A percentile compares a stretch with the other conserved stretches of the same genome.
phyloP scores from a whole-genome alignment of 2,888 invertebrate genomes.

The Ormyrus thymus region DNA sequence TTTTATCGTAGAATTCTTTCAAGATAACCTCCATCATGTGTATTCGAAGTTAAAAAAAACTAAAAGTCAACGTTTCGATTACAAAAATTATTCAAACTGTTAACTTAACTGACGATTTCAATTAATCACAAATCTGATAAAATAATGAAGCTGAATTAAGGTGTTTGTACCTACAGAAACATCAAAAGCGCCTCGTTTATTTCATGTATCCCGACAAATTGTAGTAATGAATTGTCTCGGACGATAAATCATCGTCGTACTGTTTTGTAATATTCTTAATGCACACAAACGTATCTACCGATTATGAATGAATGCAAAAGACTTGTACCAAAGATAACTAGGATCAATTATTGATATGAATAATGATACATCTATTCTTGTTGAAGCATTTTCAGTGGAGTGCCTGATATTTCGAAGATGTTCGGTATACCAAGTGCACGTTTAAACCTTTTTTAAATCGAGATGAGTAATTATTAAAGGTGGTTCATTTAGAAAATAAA shows the following conservation, averaged over 20 bases:
- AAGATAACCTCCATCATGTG: background rate
- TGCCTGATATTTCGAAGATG: constrained; percentile 69
- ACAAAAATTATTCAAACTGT: constrained; percentile 30
- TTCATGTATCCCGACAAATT: background rate
- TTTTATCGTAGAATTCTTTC: background rate
- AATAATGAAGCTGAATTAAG: background rate
- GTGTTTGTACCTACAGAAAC: background rate
- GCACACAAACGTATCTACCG: constrained; percentile 2
- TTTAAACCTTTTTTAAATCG: constrained; percentile 20
- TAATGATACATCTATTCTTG: constrained; percentile 65
- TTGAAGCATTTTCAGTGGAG: constrained; percentile 69
- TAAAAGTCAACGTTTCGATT: constrained; percentile 51
- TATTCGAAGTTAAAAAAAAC: no score
- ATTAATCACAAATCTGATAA: constrained; percentile 5
- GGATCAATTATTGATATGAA: constrained; percentile 60
- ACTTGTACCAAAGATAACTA: constrained; percentile 67
- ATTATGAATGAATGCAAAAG: constrained; percentile 59
- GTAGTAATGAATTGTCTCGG: background rate
- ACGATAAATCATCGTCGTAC: constrained; percentile 13
- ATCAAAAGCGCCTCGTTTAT: constrained; percentile 12
- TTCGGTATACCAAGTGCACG: constrained; percentile 61
- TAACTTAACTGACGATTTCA: constrained; percentile 5
- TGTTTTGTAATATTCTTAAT: constrained; percentile 4
- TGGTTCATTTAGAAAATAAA: background rate
- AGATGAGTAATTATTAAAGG: background rate